Percentiles rank a stretch among this genome's conserved stretches.
These are phyloP conservation scores for Caenorhabditis virilis DNA, from an alignment of 2,888 invertebrate genomes.

Conservation along the genomic window DNA sequence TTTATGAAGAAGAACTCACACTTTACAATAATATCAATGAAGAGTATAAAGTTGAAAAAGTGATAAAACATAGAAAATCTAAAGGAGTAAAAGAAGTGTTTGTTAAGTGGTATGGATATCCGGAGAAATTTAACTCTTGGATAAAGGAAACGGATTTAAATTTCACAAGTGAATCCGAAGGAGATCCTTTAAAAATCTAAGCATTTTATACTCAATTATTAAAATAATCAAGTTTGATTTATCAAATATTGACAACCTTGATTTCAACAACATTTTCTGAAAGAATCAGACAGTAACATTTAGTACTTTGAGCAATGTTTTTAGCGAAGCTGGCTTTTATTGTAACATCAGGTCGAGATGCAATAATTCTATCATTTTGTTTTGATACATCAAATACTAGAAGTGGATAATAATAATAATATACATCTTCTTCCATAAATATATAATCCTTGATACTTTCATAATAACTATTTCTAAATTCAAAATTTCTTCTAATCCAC, in stretches of 20 bases:
- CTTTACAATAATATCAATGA: conserved; percentile 30
- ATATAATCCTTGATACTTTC: conserved; percentile 43
- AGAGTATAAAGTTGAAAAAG: conserved; percentile 33
- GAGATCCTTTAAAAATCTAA: too few relatives aligned
- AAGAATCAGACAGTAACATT: conserved; percentile 43
- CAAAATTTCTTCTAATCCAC: conserved; percentile 52
- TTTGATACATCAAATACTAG: conserved; percentile 50
- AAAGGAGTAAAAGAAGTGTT: conserved; percentile 22
- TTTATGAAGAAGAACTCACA: conserved; percentile 39
- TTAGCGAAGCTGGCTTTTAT: conserved; percentile 47
- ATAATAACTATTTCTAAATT: conserved; percentile 50
- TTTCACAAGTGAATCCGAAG: too few relatives aligned
- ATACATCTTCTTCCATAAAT: conserved; percentile 50
- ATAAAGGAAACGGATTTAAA: conserved; percentile 15
- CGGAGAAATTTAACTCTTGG: conserved; percentile 38
- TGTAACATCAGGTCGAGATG: conserved; percentile 50
- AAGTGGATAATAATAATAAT: conserved; percentile 48
- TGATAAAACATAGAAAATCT: conserved; percentile 13
- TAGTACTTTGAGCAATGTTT: conserved; percentile 42
- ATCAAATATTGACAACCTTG: conserved; percentile 34
- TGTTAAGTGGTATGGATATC: conserved; percentile 40
- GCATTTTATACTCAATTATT: too few relatives aligned
- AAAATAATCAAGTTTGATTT: too few relatives aligned
- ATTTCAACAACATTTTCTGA: conserved; percentile 44
- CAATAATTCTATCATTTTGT: conserved; percentile 53